Base-by-base conservation (phyloP, 1,140 invertebrate genomes). In the Drosophila suzukii region DNA sequence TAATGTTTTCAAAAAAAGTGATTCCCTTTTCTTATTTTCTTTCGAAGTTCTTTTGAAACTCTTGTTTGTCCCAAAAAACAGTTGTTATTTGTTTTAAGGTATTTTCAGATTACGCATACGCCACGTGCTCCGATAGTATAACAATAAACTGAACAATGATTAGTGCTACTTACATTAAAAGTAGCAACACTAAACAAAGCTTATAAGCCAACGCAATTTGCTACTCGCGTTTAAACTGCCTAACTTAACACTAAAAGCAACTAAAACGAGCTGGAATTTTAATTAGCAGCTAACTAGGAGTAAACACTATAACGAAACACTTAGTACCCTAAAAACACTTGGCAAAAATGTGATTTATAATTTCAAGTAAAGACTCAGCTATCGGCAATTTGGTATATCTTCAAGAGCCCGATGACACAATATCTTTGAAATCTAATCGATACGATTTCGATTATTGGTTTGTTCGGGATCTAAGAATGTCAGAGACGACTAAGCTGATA, bases 91-190 rank as follows among this genome's bases (percentile, higher is more conserved):
- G 8, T 11, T 34, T 54, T n/a, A 20, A 6, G 27, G 3, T 51
- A 38, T 17, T 38, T 15, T 20, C 12, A 58, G 1, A 58, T 71
- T 60, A 41, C 46, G 50, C 51, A 71, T 81, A 76, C 78, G 65
- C 41, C 59, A 76, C 50, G 78, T 75, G 78, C 41, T 7, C 8
- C 17, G 8, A 3, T 27, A 20, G 17, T 30, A 10, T 12, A 24
- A n/a, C 38, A 10, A 24, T 51, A 53, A 71, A 66, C 15, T 15
- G 10, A 50, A 44, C 41, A 43, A 53, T 44, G 47, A 61, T 39
- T 56, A 55, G 44, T 15, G 41, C 36, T 41, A 54, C 58, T 58
- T 66, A 75, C 13, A 36, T 53, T 34, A 34, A 34, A 47, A 17
- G 30, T 7, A n/a, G 12, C 24, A n/a, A n/a, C 6, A 49, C 46